Base-by-base conservation (phyloP, 2,113 vertebrate genomes). In the Silurus meridionalis region DNA sequence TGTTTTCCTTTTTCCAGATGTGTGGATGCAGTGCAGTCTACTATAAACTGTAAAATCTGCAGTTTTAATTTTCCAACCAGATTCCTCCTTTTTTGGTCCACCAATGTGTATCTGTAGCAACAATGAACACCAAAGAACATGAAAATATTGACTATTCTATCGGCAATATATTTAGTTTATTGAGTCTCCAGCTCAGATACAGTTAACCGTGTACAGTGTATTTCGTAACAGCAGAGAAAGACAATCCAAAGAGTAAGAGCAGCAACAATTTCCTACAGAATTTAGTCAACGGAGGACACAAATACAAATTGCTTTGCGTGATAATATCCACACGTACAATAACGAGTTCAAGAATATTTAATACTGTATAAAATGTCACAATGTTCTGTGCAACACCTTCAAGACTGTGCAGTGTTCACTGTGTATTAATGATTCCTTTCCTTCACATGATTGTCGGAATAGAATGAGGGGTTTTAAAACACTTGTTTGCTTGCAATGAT, bases 401-500 rank as follows among this genome's bases (percentile, higher is more conserved):
- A 69, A 52, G 80, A 58, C 10, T 80, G 82, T 63, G 80, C 28
- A 25, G 52, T 64, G 85, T 82, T 28, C 19, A 46, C 55, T 61
- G 46, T 83, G 52, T 17, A 66, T 2, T 37, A 83, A 74, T 81
- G 85, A 85, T 86, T 72, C 72, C 8, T 66, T 50, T 87, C 84
- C 87, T 88, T 91, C 88, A 91, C 87, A 72, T 87, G 90, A 91
- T 88, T 87, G 87, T 87, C 79, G 80, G 88, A 83, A 67, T 55
- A 71, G 60, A 81, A 53, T 82, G 14, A 57, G 84, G 74, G 17
- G 55, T 71, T 50, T 57, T 67, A 86, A 61, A 81, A 83, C 11
- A 75, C 71, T 14, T 61, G 53, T 25, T 17, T 50, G 67, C 28
- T 55, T 87, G 37, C 28, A 53, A 46, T 37, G 23, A 53, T 80